Evolutionary conservation across 1,140 invertebrate genomes (phyloP).

Genomic region (Polypedilum vanderplanki): DNA sequence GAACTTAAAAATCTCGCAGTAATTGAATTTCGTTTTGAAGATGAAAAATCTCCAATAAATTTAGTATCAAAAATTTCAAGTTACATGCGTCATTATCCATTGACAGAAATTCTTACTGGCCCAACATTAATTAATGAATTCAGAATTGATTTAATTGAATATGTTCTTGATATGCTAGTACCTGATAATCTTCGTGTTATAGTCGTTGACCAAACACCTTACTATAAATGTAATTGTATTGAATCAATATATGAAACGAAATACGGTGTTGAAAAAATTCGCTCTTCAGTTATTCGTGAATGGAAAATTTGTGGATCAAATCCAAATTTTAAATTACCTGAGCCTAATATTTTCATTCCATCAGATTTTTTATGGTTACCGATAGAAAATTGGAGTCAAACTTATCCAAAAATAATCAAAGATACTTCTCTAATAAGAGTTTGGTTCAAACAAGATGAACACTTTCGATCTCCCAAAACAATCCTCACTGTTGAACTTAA

Average conservation of each 20-base stretch:
- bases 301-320: slow-evolving; percentile 63
- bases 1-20: slow-evolving; percentile 72
- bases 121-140: slow-evolving; percentile 72
- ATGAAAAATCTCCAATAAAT: slow-evolving; percentile 71
- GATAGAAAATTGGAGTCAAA: slow-evolving; percentile 55
- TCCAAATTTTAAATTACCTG: slow-evolving; percentile 67
- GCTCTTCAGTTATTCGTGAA: slow-evolving; percentile 51
- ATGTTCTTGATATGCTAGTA: slow-evolving; percentile 62
- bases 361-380: slow-evolving; percentile 69
- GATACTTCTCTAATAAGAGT: slow-evolving; percentile 71
- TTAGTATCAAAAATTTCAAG: slow-evolving; percentile 63
- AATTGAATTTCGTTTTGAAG: slow-evolving; percentile 84
- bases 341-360: slow-evolving; percentile 88
- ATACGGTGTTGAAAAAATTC: slow-evolving; percentile 67
- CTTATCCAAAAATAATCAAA: slow-evolving; percentile 66
- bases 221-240: slow-evolving; percentile 47
- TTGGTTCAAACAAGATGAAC: slow-evolving; percentile 94
- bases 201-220: slow-evolving; percentile 61
- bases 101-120: slow-evolving; percentile 77
- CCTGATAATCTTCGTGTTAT: slow-evolving; percentile 75
- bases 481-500: slow-evolving; percentile 70
- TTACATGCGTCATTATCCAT: slow-evolving; percentile 60
- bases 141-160: slow-evolving; percentile 73
- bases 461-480: slow-evolving; percentile 84
- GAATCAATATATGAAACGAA: slow-evolving; percentile 93